Conservation (phyloP, 2,113 vertebrate genomes). For the Helogale parvula region DNA sequence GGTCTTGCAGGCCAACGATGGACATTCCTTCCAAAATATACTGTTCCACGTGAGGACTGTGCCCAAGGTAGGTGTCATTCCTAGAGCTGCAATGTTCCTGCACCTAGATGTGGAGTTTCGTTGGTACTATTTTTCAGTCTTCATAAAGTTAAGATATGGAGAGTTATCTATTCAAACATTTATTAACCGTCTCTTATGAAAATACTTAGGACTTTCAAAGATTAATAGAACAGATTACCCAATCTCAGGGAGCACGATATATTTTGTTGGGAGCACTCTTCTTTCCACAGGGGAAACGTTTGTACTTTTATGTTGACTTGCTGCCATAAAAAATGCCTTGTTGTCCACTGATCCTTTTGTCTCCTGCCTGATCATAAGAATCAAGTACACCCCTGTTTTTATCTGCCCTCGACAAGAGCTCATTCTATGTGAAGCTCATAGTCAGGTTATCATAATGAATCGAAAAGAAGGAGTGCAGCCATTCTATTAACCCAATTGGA, state of each 20-base stretch:
- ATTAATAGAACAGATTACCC: not conserved
- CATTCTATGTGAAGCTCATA: not conserved
- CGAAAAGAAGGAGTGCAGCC: not conserved
- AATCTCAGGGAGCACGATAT: not conserved
- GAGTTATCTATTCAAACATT: not conserved
- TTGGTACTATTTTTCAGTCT: not conserved
- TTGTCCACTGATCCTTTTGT: not conserved
- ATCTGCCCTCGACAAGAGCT: not conserved
- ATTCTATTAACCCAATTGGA: not conserved
- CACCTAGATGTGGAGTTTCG: not conserved
- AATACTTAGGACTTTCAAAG: not conserved
- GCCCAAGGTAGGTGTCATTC: constrained; percentile 86
- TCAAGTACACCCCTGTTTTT: not conserved
- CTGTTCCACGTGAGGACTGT: constrained; percentile 87
- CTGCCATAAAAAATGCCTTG: not conserved
- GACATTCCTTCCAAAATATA: constrained; percentile 92
- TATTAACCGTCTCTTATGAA: not conserved
- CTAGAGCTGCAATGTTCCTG: not conserved
- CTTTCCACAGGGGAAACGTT: not conserved
- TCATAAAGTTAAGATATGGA: not conserved
- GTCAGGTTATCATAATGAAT: not conserved
- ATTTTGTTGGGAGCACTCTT: not conserved
- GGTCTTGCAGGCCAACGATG: constrained; percentile 93
- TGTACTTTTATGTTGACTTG: not conserved
- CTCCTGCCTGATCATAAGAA: not conserved